Evolutionary conservation across 2,113 vertebrate genomes (phyloP), one percentile per base, ranked within the genome.

Genomic region (Cavia porcellus): DNA sequence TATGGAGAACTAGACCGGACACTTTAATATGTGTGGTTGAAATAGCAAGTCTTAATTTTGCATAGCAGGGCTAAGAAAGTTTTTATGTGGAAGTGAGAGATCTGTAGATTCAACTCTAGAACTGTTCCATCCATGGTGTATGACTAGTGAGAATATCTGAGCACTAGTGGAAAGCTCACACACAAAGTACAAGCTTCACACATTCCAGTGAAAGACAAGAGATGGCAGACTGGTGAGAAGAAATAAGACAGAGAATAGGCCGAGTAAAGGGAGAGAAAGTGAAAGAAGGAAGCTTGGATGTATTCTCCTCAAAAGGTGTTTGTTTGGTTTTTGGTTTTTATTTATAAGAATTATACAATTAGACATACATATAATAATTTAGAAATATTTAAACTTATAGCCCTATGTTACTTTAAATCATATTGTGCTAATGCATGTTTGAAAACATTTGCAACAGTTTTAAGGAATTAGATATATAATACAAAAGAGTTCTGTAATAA

Each of bases 361-460:
- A 52, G 50, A 11, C 50, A 47, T 38, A 5, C 12, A 28, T 15
- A 38, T 38, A 38, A 8, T 7, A 38, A 5, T 72, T 95, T 88
- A 94, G 35, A 89, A 95, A 79, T 88, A 68, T 77, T 82, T 90
- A 57, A 87, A 70, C 0, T 88, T 47, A 42, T 1, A 77, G 66
- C 0, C 13, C 4, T 45, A 50, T 61, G 38, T 91, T 79, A 12
- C 50, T 72, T 92, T 87, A 74, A 55, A 70, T 61, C 28, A 1
- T 64, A 32, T 52, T 4, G n/a, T 66, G 1, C 15, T 90, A 87
- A 81, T 89, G 9, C 4, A 24, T 3, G 52, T 1, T 75, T 68
- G 62, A 61, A 81, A 15, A 45, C 2, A 74, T 62, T 80, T 95
- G 47, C 35, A 79, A 72, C 5, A 59, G 12, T 0, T 45, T 0